Conservation (phyloP, 2,797 vertebrate species). For the Crenuchus spilurus region DNA sequence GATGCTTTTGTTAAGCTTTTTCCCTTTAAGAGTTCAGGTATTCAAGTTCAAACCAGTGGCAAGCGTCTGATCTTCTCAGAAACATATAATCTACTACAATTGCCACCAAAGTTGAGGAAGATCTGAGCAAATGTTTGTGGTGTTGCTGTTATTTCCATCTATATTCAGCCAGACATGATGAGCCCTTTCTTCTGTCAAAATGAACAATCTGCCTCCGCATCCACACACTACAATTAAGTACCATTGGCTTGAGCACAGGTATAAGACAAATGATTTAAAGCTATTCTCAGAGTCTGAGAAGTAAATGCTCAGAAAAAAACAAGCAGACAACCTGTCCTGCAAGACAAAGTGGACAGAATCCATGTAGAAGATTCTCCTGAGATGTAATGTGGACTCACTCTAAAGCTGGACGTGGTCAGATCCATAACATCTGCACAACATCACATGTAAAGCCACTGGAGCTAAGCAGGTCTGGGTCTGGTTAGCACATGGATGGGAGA, state of each 20-base stretch:
- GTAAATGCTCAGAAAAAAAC: background rate
- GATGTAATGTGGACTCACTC: background rate
- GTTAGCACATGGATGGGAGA: too few species aligned
- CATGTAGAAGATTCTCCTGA: background rate
- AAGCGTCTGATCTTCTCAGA: background rate
- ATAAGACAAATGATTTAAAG: slow-evolving; percentile 1
- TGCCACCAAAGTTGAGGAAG: background rate
- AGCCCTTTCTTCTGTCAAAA: background rate
- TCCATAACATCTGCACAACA: too few species aligned
- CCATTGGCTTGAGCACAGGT: background rate
- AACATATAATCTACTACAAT: slow-evolving; percentile 8
- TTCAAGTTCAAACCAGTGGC: background rate
- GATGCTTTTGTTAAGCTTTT: background rate
- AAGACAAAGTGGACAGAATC: background rate
- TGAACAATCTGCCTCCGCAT: background rate
- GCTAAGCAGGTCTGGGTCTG: too few species aligned
- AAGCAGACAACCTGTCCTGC: background rate
- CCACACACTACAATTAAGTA: background rate
- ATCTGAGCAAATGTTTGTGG: background rate
- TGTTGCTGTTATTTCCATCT: slow-evolving; percentile 1
- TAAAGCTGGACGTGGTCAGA: too few species aligned
- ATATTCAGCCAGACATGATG: background rate
- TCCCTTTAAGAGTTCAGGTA: background rate
- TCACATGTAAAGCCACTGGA: too few species aligned
- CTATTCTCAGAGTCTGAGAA: background rate